A percentile compares a stretch with the other conserved stretches of the same genome.
phyloP scores from a whole-genome alignment of 2,113 vertebrate genomes.

The Hystrix brachyura region DNA sequence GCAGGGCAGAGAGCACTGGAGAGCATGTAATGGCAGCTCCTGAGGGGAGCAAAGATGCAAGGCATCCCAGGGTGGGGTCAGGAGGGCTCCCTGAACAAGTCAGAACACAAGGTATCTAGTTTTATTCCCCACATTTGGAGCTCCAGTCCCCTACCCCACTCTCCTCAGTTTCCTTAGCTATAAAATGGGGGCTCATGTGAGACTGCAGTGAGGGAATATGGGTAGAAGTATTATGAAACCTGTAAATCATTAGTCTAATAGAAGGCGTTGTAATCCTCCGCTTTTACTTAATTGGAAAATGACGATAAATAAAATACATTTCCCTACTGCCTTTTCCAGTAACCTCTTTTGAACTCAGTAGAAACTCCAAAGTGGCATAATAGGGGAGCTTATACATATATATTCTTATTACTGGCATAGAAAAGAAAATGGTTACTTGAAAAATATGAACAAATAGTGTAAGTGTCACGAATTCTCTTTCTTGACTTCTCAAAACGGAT shows the following conservation, averaged over 20 bases:
- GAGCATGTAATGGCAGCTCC: background rate
- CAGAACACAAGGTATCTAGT: background rate
- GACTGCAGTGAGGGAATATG: background rate
- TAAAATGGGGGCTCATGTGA: background rate
- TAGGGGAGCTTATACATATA: background rate
- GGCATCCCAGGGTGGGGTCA: no score
- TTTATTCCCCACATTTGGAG: background rate
- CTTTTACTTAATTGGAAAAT: constrained; percentile 48
- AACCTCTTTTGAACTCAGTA: background rate
- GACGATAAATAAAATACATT: background rate
- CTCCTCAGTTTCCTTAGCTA: constrained; percentile 26
- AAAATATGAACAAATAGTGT: background rate
- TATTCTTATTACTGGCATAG: background rate
- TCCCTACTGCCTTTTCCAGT: background rate
- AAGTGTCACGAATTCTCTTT: background rate
- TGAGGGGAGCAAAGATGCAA: rapidly evolving
- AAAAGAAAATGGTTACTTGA: background rate
- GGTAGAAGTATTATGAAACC: background rate
- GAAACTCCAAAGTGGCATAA: background rate
- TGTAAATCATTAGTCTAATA: constrained; percentile 20
- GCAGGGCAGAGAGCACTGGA: background rate
- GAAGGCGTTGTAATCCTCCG: background rate
- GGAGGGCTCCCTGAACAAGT: background rate
- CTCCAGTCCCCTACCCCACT: no score
- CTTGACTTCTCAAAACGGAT: background rate